Base-by-base conservation (phyloP, 2,113 vertebrate species). In the Hemiprocne comata region DNA sequence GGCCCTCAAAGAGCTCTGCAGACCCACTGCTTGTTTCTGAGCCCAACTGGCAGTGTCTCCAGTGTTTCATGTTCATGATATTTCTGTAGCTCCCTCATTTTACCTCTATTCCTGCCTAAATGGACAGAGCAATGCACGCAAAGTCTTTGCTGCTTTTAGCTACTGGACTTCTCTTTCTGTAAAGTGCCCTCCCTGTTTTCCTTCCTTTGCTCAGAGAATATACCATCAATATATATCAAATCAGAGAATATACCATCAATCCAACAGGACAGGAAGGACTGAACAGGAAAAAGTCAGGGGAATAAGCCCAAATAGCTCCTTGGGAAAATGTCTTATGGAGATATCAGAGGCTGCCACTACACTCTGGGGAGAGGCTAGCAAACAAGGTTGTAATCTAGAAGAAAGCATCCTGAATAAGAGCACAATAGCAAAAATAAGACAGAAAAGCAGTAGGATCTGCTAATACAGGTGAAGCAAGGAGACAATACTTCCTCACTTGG, bases 21-120 rank as follows among this genome's bases (percentile, higher is more conserved):
- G 53, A 87, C 13, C 33, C 40, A 21, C 14, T 6, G 51, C 46
- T 72, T 48, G 15, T 66, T 85, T 82, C n/a, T 46, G 36, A 83
- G 61, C 61, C 36, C 36, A 50, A 6, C 2, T 36, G 38, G 58
- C 54, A 83, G 42, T 17, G 18, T 40, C 58, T 36, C 17, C n/a
- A 12, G 1, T 0, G 6, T 64, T 76, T 61, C 1, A 0, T 2
- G 8, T 11, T 50, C 9, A 16, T 0, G 4, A 3, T 14, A 42
- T 16, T 69, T 64, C 38, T 26, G 25, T 28, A 66, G 25, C 21
- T 89, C 51, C 24, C 54, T 72, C n/a, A 6, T 66, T 91, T 70
- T 60, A 50, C 8, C 9, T 26, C 64, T 55, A 50, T 25, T 77
- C 34, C 34, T 38, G 38, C 21, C 26, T 80, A 75, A 89, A 81